These are phyloP conservation scores for Dermolepida albohirtum DNA, from an alignment of 2,888 invertebrate species.

Conservation along the genomic window DNA sequence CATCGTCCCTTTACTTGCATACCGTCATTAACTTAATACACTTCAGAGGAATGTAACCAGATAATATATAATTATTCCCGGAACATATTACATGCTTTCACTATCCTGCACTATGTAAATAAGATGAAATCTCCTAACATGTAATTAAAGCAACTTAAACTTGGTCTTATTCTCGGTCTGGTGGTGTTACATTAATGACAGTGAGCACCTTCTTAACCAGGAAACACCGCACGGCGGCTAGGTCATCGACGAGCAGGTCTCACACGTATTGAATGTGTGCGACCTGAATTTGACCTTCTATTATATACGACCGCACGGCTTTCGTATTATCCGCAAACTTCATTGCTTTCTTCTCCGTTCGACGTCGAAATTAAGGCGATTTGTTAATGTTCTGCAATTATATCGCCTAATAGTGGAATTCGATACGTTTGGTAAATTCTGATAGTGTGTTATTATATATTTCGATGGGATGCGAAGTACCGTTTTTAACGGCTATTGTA, in stretches of 20 bases:
- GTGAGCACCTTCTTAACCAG: conserved; percentile 8
- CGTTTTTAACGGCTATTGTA: too few relatives aligned
- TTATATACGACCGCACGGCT: conserved; percentile 11
- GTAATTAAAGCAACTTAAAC: too few relatives aligned
- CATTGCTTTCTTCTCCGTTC: background rate
- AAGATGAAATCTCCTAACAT: too few relatives aligned
- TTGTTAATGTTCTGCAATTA: background rate
- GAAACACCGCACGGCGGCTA: conserved; percentile 3
- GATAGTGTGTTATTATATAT: too few relatives aligned
- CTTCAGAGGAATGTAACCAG: too few relatives aligned
- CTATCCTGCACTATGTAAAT: conserved; percentile 1
- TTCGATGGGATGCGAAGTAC: too few relatives aligned
- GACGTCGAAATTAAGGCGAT: background rate
- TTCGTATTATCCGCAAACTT: conserved; percentile 6
- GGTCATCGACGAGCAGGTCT: background rate
- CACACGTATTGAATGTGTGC: conserved; percentile 19
- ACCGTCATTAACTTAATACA: too few relatives aligned
- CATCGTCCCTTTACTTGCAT: too few relatives aligned
- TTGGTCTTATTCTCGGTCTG: background rate
- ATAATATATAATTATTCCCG: background rate
- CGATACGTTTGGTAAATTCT: too few relatives aligned
- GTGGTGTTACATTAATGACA: conserved; percentile 12
- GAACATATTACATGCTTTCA: conserved; percentile 10
- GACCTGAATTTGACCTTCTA: conserved; percentile 24
- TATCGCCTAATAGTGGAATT: too few relatives aligned